Percentiles rank a stretch among this genome's conserved stretches.
phyloP scores from a whole-genome alignment of 2,797 vertebrate genomes.

The Emys orbicularis region DNA sequence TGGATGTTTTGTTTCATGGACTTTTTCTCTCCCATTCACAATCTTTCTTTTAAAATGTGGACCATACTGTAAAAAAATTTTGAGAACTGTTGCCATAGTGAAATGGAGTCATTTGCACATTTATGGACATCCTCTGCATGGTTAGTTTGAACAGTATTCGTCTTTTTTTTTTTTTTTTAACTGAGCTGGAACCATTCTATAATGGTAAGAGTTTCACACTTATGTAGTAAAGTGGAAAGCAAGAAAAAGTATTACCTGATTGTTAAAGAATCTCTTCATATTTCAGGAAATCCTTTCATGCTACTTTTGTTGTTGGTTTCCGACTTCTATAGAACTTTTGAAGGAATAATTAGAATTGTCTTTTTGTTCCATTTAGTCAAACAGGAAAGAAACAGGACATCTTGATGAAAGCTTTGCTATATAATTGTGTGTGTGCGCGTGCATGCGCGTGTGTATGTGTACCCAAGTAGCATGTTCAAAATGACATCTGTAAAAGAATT shows the following conservation, averaged over 20 bases:
- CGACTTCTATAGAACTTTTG: constrained; percentile 65
- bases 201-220: not conserved
- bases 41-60: not conserved
- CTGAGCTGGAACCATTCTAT: not conserved
- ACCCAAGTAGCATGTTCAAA: constrained; percentile 1
- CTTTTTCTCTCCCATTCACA: not conserved
- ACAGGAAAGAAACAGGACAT: constrained; percentile 67
- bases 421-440: constrained; percentile 14
- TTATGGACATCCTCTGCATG: not conserved
- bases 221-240: constrained; percentile 29
- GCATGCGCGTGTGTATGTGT: not conserved
- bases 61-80: fast-evolving
- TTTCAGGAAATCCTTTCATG: constrained; percentile 79
- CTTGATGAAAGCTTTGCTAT: constrained; percentile 54
- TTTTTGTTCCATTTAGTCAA: constrained; percentile 60
- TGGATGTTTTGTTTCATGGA: not conserved
- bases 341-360: constrained; percentile 65
- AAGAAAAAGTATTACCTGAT: constrained; percentile 39
- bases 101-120: not conserved
- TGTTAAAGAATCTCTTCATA: constrained; percentile 26
- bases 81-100: not conserved
- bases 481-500: not conserved
- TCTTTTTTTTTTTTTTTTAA: not conserved
- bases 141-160: not conserved
- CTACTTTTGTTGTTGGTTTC: constrained; percentile 63